These are phyloP conservation scores for Dendropsophus ebraccatus DNA, from an alignment of 2,113 vertebrate genomes.

Conservation along the genomic window DNA sequence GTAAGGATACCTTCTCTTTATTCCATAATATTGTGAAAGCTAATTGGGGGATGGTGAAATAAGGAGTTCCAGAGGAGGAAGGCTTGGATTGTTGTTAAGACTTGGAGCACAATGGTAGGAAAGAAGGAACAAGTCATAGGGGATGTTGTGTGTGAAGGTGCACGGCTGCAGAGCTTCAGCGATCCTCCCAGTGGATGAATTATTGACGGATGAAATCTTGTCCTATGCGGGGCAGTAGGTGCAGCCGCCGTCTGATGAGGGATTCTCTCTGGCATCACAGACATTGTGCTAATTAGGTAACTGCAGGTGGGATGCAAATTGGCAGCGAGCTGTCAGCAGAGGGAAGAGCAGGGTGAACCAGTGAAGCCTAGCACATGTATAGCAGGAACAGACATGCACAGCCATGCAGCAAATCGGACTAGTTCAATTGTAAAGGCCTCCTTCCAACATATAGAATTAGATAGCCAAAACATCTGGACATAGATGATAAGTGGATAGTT, in stretches of 20 bases:
- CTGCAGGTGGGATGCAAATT: constrained; percentile 53
- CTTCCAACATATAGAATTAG: not conserved
- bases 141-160: constrained; percentile 27
- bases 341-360: constrained; percentile 1
- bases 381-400: not conserved
- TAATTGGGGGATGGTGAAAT: not conserved
- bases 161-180: constrained; percentile 13
- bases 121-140: not conserved
- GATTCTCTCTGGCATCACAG: constrained; percentile 35
- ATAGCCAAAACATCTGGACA: not conserved
- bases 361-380: constrained; percentile 19
- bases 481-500: not conserved
- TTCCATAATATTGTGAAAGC: no score
- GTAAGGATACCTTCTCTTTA: not conserved
- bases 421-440: not conserved
- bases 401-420: not conserved
- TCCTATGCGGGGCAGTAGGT: constrained; percentile 30
- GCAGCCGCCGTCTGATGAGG: constrained; percentile 1
- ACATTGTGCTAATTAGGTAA: constrained; percentile 51
- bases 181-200: constrained; percentile 40
- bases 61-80: not conserved
- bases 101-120: not conserved
- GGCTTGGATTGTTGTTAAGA: not conserved
- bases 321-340: constrained; percentile 43
- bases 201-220: constrained; percentile 35